These are phyloP conservation scores for Petrocephalus sullivani DNA, from an alignment of 2,797 vertebrate species.

Conservation along the genomic window DNA sequence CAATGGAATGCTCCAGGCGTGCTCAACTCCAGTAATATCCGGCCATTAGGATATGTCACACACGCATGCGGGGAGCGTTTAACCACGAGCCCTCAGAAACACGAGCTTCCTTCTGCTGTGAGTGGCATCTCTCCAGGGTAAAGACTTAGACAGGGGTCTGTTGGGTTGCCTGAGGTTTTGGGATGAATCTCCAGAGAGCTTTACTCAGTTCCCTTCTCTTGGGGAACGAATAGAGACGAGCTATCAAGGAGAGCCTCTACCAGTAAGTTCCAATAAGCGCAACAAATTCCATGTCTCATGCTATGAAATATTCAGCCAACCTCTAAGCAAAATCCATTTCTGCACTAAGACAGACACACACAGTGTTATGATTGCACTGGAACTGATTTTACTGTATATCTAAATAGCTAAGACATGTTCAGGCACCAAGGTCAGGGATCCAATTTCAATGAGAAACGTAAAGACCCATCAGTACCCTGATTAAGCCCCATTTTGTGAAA, in stretches of 20 bases:
- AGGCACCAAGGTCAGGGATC: not conserved
- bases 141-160: not conserved
- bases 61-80: not conserved
- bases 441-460: not conserved
- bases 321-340: constrained; percentile 14
- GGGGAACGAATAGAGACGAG: not conserved
- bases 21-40: constrained; percentile 24
- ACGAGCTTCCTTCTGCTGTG: not conserved
- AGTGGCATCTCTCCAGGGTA: not conserved
- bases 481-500: constrained; percentile 4
- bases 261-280: constrained; percentile 19
- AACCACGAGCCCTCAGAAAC: not conserved
- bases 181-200: not conserved
- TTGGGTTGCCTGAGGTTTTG: not conserved
- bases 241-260: not conserved
- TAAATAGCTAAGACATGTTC: not conserved
- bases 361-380: constrained; percentile 11
- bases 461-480: not conserved
- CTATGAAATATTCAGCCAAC: constrained; percentile 25
- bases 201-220: not conserved
- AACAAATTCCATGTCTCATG: constrained; percentile 29
- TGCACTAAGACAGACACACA: constrained; percentile 14
- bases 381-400: not conserved
- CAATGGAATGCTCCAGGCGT: not conserved
- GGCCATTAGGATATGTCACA: constrained; percentile 15